A percentile compares a stretch with the other conserved stretches of the same genome.
Evolutionary conservation across 2,113 vertebrate species (phyloP).

Genomic region (Petrocephalus zakoni): DNA sequence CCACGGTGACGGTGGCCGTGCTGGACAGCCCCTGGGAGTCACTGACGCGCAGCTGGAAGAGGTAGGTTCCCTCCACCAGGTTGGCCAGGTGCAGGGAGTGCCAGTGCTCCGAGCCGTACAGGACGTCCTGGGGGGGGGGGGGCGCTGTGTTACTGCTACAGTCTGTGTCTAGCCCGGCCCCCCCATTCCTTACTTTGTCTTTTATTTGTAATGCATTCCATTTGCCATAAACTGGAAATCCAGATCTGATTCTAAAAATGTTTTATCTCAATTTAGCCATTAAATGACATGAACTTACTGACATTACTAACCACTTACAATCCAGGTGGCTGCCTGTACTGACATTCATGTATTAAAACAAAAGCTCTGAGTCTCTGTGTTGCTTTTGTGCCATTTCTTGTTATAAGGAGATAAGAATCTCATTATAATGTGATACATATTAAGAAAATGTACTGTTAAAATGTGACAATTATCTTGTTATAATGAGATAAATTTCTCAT

Average conservation of each 20-base stretch:
- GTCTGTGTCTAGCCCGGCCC: background rate
- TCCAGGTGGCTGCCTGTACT: background rate
- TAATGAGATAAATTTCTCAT: too few relatives aligned
- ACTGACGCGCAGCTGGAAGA: conserved; percentile 71
- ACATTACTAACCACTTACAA: background rate
- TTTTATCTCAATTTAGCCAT: background rate
- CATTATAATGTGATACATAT: background rate
- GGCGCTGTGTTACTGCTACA: background rate
- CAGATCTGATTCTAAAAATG: background rate
- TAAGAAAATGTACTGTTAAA: too few relatives aligned
- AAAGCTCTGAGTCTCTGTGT: background rate
- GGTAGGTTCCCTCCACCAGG: conserved; percentile 81
- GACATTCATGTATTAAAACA: background rate
- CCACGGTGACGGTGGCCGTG: conserved; percentile 70
- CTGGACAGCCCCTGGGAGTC: conserved; percentile 69
- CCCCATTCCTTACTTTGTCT: background rate
- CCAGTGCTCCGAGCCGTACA: conserved; percentile 65
- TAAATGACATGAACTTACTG: background rate
- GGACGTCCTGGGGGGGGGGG: conserved; percentile 65
- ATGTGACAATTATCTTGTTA: too few relatives aligned
- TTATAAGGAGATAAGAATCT: background rate
- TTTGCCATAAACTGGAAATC: background rate
- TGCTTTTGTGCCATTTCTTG: background rate
- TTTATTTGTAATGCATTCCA: background rate
- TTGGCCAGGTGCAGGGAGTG: conserved; percentile 70